These are phyloP conservation scores for Fulmarus glacialis DNA, from an alignment of 2,113 vertebrate genomes.

Conservation along the genomic window DNA sequence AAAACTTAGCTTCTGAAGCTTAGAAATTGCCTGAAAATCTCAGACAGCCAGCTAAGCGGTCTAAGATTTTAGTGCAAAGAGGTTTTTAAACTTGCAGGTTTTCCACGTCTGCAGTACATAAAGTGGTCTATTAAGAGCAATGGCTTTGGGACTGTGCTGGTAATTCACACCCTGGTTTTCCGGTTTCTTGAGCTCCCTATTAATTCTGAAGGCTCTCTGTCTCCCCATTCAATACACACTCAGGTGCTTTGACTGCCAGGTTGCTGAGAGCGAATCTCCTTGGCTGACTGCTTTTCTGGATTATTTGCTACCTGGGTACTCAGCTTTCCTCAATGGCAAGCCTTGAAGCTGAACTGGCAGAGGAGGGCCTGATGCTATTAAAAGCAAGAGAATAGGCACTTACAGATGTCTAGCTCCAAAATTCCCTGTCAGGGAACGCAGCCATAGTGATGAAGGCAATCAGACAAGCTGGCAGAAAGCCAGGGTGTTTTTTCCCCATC, in stretches of 20 bases:
- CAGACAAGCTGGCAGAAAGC: neutral
- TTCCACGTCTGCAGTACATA: neutral
- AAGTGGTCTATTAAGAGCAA: neutral
- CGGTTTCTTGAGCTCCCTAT: neutral
- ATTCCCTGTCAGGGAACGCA: neutral
- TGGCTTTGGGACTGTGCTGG: neutral
- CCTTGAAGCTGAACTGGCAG: neutral
- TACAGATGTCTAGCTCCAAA: neutral
- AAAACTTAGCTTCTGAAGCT: neutral
- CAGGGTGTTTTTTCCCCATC: neutral
- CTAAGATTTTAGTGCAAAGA: neutral
- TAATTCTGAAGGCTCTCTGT: constrained; percentile 2
- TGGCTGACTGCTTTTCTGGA: constrained; percentile 40
- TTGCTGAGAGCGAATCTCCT: neutral
- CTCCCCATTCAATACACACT: neutral
- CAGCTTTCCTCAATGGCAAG: neutral
- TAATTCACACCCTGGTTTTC: neutral
- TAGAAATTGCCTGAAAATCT: neutral
- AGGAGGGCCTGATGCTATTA: neutral
- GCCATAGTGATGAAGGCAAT: neutral
- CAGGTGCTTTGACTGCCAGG: neutral
- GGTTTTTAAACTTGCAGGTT: neutral
- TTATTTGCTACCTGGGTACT: neutral
- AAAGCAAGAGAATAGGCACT: neutral
- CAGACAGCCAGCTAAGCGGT: neutral